Evolutionary conservation across 2,113 vertebrate genomes (phyloP).

Genomic region (Brachyistius frenatus): DNA sequence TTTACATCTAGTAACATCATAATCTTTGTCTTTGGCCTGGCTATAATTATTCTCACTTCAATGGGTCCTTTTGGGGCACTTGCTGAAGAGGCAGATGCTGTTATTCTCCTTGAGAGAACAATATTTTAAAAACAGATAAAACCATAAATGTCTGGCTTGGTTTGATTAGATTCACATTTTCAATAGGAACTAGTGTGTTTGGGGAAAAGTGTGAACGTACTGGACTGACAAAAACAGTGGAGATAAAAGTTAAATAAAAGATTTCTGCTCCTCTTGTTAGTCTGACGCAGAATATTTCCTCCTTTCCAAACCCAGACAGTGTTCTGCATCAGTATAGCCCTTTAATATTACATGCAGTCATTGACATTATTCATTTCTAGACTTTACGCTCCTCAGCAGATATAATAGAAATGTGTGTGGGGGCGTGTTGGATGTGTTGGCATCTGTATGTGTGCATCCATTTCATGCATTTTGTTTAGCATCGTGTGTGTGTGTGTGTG

Average conservation of each 20-base stretch:
- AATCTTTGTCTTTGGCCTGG: too few relatives aligned
- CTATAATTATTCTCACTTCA: too few relatives aligned
- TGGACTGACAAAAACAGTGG: not conserved
- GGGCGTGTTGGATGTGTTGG: not conserved
- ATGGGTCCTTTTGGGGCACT: too few relatives aligned
- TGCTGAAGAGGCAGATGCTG: too few relatives aligned
- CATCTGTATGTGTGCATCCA: constrained; percentile 1
- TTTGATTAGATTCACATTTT: not conserved
- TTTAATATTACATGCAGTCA: constrained; percentile 36
- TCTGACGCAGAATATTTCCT: constrained; percentile 10
- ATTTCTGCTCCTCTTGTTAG: constrained; percentile 17
- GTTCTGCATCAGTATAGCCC: constrained; percentile 22
- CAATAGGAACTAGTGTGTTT: not conserved
- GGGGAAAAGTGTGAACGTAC: not conserved
- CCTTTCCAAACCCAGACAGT: constrained; percentile 5
- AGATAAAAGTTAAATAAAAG: constrained; percentile 18
- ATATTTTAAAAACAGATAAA: too few relatives aligned
- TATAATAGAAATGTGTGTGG: not conserved
- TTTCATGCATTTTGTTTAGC: constrained; percentile 13
- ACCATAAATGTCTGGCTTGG: not conserved
- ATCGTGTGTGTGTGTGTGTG: too few relatives aligned
- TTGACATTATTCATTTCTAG: constrained; percentile 18
- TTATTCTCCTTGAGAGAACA: too few relatives aligned
- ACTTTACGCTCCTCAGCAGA: not conserved
- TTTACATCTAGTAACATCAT: too few relatives aligned